phyloP scores from a whole-genome alignment of 2,113 vertebrate genomes.

The Chinchilla lanigera region DNA sequence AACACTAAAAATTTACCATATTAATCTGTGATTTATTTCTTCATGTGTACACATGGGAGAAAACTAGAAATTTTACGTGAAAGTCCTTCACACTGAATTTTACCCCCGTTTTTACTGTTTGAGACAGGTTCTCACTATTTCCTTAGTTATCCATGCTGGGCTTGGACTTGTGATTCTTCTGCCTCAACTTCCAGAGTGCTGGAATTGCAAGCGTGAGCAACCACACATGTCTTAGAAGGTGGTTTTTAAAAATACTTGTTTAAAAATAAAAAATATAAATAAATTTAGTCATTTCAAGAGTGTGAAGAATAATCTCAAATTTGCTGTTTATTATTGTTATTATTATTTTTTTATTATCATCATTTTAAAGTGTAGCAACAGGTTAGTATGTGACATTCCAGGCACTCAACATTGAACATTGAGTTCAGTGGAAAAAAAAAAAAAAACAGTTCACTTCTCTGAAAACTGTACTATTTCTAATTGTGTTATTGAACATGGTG shows the following conservation, averaged over 20 bases:
- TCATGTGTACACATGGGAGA: background rate
- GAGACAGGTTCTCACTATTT: background rate
- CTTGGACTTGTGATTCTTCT: background rate
- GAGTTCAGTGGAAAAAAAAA: too few species aligned
- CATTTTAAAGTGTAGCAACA: background rate
- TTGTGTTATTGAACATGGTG: too few species aligned
- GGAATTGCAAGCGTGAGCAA: background rate
- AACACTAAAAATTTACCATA: background rate
- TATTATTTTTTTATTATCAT: background rate
- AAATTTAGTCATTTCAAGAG: too few species aligned
- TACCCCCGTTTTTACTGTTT: background rate
- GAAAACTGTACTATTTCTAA: background rate
- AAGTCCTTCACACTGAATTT: background rate
- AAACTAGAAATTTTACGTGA: background rate
- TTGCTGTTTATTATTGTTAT: background rate
- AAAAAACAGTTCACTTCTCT: too few species aligned
- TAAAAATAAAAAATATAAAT: too few species aligned
- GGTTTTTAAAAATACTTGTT: background rate
- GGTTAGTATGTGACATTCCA: background rate
- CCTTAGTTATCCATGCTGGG: background rate
- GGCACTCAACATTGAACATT: fast-evolving
- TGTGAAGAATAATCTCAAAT: background rate
- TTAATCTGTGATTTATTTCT: background rate
- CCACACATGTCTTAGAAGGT: background rate
- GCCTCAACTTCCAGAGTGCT: background rate